A percentile compares a stretch with the other conserved stretches of the same genome.
Evolutionary conservation across 2,888 invertebrate genomes (phyloP).

Genomic region (Athetis lepigone): DNA sequence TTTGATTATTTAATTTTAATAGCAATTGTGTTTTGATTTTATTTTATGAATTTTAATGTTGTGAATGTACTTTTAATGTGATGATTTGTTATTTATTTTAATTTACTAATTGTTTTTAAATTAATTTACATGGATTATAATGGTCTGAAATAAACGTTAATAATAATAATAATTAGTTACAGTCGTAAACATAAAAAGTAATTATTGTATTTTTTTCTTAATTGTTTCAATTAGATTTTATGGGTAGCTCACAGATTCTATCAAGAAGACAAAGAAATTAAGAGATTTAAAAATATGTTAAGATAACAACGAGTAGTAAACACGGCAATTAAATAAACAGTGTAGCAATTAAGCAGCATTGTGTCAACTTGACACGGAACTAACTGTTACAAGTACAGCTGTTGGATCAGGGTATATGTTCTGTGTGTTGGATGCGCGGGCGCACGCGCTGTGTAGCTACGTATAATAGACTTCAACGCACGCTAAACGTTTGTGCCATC

Average conservation of each 20-base stretch:
- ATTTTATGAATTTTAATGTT: too few relatives aligned
- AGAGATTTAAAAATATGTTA: neutral
- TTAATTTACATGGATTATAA: too few relatives aligned
- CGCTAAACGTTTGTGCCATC: slow-evolving; percentile 14
- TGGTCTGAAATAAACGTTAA: slow-evolving; percentile 1
- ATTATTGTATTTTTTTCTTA: neutral
- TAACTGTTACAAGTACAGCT: slow-evolving; percentile 54
- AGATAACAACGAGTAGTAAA: slow-evolving; percentile 23
- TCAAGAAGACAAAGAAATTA: slow-evolving; percentile 6
- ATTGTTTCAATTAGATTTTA: neutral
- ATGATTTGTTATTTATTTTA: too few relatives aligned
- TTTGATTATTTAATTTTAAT: too few relatives aligned
- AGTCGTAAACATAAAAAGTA: neutral
- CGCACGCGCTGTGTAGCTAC: slow-evolving; percentile 56
- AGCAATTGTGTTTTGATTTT: too few relatives aligned
- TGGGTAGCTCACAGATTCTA: neutral
- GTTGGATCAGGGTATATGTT: too few relatives aligned
- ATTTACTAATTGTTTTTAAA: too few relatives aligned
- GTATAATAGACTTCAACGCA: slow-evolving; percentile 78
- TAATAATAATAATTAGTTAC: neutral
- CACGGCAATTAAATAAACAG: slow-evolving; percentile 53
- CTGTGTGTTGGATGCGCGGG: slow-evolving; percentile 25
- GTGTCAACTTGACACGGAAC: slow-evolving; percentile 56
- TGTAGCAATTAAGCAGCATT: slow-evolving; percentile 53
- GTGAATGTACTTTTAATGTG: too few relatives aligned